These are phyloP conservation scores for Apoderus coryli DNA, from an alignment of 2,888 invertebrate species.

Conservation along the genomic window DNA sequence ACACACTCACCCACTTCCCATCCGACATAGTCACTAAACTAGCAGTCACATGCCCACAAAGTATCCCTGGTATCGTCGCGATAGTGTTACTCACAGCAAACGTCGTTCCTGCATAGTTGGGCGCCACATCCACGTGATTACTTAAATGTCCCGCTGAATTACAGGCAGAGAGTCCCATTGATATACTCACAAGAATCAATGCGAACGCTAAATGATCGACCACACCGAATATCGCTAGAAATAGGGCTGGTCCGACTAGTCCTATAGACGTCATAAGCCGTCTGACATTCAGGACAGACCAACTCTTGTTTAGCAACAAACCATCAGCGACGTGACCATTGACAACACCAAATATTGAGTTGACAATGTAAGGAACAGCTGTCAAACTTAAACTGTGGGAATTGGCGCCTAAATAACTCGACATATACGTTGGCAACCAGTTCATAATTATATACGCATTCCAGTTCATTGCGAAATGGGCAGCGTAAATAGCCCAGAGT, in stretches of 20 bases:
- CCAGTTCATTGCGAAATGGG: constrained; percentile 72
- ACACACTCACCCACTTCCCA: constrained; percentile 61
- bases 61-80: constrained; percentile 59
- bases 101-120: constrained; percentile 61
- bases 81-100: constrained; percentile 64
- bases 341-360: constrained; percentile 53
- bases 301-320: constrained; percentile 36
- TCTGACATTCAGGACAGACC: constrained; percentile 53
- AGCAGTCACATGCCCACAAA: constrained; percentile 63
- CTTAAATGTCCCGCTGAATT: constrained; percentile 63
- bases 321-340: constrained; percentile 60
- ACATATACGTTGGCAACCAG: constrained; percentile 61
- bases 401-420: constrained; percentile 45
- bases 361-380: constrained; percentile 58
- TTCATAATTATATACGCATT: constrained; percentile 67
- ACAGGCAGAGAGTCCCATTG: constrained; percentile 60
- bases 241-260: constrained; percentile 54
- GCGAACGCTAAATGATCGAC: constrained; percentile 53
- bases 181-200: constrained; percentile 55
- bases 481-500: constrained; percentile 57
- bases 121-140: constrained; percentile 64
- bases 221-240: constrained; percentile 53
- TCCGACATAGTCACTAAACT: constrained; percentile 53
- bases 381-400: constrained; percentile 55
- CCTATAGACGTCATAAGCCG: constrained; percentile 59